These are phyloP conservation scores for Syncerus caffer DNA, from an alignment of 2,797 vertebrate genomes.

Conservation along the genomic window DNA sequence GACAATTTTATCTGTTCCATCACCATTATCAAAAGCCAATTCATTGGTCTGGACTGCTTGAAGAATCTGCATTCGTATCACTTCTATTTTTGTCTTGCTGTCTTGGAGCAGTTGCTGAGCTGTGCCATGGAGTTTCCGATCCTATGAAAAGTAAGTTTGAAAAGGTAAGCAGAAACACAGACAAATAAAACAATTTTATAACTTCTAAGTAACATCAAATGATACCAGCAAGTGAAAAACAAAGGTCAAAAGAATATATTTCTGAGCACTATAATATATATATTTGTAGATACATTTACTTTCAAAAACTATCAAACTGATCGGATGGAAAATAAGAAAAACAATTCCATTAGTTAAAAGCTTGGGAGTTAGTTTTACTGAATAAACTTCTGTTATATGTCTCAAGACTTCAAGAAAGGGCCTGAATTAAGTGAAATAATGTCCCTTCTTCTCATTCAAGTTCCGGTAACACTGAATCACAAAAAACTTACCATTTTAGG, in stretches of 20 bases:
- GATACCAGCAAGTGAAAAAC: conserved; percentile 8
- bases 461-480: not conserved
- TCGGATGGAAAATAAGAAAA: not conserved
- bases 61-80: conserved; percentile 99
- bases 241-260: not conserved
- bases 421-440: conserved; percentile 27
- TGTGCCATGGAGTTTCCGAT: conserved; percentile 95
- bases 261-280: not conserved
- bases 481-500: not conserved
- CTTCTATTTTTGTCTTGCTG: conserved; percentile 99
- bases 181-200: conserved; percentile 42
- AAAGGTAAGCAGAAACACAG: conserved; percentile 53
- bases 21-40: conserved; percentile 94
- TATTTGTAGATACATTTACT: not conserved
- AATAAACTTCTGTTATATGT: not conserved
- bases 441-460: not conserved
- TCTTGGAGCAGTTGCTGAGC: conserved; percentile 99
- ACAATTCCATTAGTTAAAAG: not conserved
- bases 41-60: conserved; percentile 97
- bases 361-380: not conserved
- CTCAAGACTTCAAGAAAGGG: conserved; percentile 26
- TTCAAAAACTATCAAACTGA: conserved; percentile 1
- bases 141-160: conserved; percentile 83
- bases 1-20: conserved; percentile 82
- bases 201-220: conserved; percentile 42